Base-by-base conservation (phyloP, 2,113 vertebrate genomes). In the Neomonachus schauinslandi region DNA sequence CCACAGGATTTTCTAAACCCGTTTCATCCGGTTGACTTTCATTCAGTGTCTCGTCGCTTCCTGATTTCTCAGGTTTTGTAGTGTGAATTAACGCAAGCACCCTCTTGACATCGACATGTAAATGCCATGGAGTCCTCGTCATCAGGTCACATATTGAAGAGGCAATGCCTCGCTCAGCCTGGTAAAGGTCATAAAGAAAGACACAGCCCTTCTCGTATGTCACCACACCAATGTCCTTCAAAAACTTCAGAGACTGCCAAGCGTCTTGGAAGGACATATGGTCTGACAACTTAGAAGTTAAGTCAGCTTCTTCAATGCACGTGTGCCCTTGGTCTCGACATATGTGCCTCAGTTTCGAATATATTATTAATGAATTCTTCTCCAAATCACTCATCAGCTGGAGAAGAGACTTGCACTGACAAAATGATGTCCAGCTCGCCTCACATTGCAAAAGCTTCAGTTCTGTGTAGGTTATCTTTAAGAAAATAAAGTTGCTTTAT, bases 301-400 rank as follows among this genome's bases (percentile, higher is more conserved):
- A 98, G 16, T 94, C 82, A 4, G 97, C 74, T 93, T 96, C 97
- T 31, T 99, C 94, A 57, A 99, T 98, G 0, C 98, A 99, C 0
- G 99, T 99, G 97, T 99, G 99, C 21, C 99, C 99, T 2, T 94
- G 95, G 7, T 98, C 65, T 89, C 97, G 93, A 80, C 99, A 99
- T 1, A 33, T 77, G 49, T 82, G 83, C 97, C 99, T 99, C 67
- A 99, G 97, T 1, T 94, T 69, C 7, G 98, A 91, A 24, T 99
- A 99, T 1, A 99, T 89, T 39, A 98, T 88, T 80, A 99, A 95
- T 0, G 99, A 98, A 51, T 99, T 98, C 93, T 96, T 99, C 96
- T 99, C 98, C 87, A 98, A 77, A 3, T 84, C 22, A 1, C 98
- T 98, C 96, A 99, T 99, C 57, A 97, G 92, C 80, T 5, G 0